Evolutionary conservation across 2,888 invertebrate species (phyloP), one percentile per base, ranked within the genome.

Genomic region (Drosophila falleni): DNA sequence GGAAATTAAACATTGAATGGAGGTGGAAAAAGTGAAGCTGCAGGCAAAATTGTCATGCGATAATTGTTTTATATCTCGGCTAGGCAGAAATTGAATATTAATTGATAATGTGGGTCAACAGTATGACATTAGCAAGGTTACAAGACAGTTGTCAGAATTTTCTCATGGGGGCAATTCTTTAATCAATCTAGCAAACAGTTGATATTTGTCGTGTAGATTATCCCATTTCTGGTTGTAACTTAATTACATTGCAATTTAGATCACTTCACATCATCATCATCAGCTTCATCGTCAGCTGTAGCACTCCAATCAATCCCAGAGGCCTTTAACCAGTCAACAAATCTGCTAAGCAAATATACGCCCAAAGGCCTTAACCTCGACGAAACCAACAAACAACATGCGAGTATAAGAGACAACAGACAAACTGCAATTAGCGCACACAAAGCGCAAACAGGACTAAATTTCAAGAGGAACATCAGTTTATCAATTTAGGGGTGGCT

Each of bases 1-100:
- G 89, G 89, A 89, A 89, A 89, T 89, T 90, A 89, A 90, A 89
- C 83, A 74, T 79, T 78, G 81, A 81, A 39, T 54, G 41, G 19
- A 31, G 8, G 54, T 75, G 72, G 58, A 73, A 10, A 10, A 15
- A n/a, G n/a, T 26, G 39, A 23, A 59, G 59, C 63, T 58, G 26
- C 56, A 26, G 58, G 67, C 66, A 54, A 87, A 87, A 77, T 77
- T 77, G 77, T 79, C 68, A 68, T 63, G 70, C 54, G 88, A 75
- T 87, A 87, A 87, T 83, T 74, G 81, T 74, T 75, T 78, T 78
- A 66, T 49, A 54, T 53, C 23, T 56, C 29, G 55, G 39, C 58
- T 50, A 31, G 10, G n/a, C 44, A 16, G 23, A 33, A 69, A 78
- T 86, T 64, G 55, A 31, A 42, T 42, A 42, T 62, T 68, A 37